These are phyloP conservation scores for Premnoplex brunnescens DNA, from an alignment of 2,797 vertebrate species.

Conservation along the genomic window DNA sequence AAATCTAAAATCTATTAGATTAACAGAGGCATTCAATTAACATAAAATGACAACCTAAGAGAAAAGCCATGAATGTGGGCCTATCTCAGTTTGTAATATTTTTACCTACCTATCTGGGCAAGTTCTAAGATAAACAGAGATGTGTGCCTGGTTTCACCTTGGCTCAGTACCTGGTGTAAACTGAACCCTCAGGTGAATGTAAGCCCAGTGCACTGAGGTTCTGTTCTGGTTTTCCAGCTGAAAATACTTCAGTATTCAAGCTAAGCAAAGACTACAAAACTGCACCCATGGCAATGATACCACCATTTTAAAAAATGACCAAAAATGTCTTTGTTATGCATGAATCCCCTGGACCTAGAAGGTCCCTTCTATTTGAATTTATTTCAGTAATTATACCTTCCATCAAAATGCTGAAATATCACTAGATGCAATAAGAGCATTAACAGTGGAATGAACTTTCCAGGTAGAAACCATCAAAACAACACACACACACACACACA, in stretches of 20 bases:
- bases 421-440: not conserved
- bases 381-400: not conserved
- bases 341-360: not conserved
- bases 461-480: not conserved
- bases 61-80: conserved; percentile 55
- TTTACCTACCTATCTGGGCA: conserved; percentile 25
- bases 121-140: not conserved
- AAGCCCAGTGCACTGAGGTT: not conserved
- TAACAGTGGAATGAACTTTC: not conserved
- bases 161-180: not conserved
- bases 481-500: accelerated
- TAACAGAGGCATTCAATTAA: conserved; percentile 81
- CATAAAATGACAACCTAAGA: conserved; percentile 77
- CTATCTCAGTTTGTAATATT: conserved; percentile 42
- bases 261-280: not conserved
- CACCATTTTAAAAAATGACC: not conserved
- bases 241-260: not conserved
- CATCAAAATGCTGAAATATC: not conserved
- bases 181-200: not conserved
- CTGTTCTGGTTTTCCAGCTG: not conserved
- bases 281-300: not conserved
- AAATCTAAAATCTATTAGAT: conserved; percentile 83
- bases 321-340: not conserved
- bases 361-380: not conserved
- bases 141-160: not conserved